phyloP scores from a whole-genome alignment of 2,113 vertebrate species.

The Tinamus guttatus region DNA sequence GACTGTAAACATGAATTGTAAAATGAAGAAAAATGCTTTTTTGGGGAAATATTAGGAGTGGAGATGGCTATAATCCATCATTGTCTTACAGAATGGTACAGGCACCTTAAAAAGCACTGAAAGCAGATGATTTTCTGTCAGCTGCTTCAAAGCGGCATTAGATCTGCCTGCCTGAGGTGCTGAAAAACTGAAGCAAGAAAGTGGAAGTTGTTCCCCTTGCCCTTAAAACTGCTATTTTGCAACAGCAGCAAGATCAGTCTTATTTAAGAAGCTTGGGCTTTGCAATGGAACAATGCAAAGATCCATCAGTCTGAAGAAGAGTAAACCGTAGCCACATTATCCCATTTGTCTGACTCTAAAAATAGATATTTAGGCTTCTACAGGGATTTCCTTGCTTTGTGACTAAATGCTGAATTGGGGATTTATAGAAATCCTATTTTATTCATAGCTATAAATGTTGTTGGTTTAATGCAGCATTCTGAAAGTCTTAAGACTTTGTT shows the following conservation, averaged over 20 bases:
- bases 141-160: background rate
- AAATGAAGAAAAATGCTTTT: background rate
- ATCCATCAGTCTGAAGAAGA: background rate
- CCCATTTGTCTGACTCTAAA: conserved; percentile 53
- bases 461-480: background rate
- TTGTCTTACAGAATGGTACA: background rate
- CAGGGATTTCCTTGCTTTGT: conserved; percentile 27
- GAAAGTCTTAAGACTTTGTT: background rate
- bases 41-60: background rate
- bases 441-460: background rate
- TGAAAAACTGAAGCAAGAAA: background rate
- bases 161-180: background rate
- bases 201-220: background rate
- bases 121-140: fast-evolving
- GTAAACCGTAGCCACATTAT: background rate
- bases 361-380: conserved; percentile 34
- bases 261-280: conserved; percentile 11
- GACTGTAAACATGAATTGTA: background rate
- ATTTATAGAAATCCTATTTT: conserved; percentile 20
- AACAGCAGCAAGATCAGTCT: background rate
- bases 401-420: conserved; percentile 1
- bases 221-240: conserved; percentile 2
- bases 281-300: background rate
- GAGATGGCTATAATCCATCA: background rate
- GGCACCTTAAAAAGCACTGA: background rate